Percentiles rank a stretch among this genome's conserved stretches.
These are phyloP conservation scores for Eilema depressum DNA, from an alignment of 2,888 invertebrate species.

Conservation along the genomic window DNA sequence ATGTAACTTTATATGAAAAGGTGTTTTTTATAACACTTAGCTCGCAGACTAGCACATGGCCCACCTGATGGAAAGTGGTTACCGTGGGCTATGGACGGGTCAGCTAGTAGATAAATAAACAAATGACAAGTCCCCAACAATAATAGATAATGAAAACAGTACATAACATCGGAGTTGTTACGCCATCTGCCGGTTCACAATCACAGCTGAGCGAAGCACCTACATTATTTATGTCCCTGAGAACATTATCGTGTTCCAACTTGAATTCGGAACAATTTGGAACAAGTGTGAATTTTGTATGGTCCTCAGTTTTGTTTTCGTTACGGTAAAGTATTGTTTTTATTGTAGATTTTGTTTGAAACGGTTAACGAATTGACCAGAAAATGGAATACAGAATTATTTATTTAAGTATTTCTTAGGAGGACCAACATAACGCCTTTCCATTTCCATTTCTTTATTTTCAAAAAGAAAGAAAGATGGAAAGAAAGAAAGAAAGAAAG, in stretches of 20 bases:
- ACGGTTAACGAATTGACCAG: background rate
- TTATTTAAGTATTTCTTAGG: no score
- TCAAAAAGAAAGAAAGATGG: no score
- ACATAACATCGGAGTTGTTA: background rate
- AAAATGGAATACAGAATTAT: background rate
- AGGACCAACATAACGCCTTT: no score
- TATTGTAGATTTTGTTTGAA: background rate
- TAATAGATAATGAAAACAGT: conserved; percentile 6
- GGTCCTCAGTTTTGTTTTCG: conserved; percentile 4
- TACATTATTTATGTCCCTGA: conserved; percentile 40
- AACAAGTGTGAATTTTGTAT: conserved; percentile 31
- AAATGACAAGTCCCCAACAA: background rate
- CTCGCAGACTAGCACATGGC: no score
- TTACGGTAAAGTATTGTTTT: conserved; percentile 14
- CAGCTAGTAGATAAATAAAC: no score
- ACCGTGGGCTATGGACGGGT: no score
- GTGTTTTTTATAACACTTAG: no score
- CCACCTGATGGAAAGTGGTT: no score
- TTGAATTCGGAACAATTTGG: conserved; percentile 23
- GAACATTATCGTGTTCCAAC: conserved; percentile 28
- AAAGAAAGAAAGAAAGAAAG: no score
- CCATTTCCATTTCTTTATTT: no score
- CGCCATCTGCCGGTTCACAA: conserved; percentile 38
- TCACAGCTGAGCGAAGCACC: conserved; percentile 21
- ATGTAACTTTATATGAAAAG: no score